Evolutionary conservation across 2,797 vertebrate species (phyloP), one percentile per base, ranked within the genome.

Genomic region (Catharus ustulatus): DNA sequence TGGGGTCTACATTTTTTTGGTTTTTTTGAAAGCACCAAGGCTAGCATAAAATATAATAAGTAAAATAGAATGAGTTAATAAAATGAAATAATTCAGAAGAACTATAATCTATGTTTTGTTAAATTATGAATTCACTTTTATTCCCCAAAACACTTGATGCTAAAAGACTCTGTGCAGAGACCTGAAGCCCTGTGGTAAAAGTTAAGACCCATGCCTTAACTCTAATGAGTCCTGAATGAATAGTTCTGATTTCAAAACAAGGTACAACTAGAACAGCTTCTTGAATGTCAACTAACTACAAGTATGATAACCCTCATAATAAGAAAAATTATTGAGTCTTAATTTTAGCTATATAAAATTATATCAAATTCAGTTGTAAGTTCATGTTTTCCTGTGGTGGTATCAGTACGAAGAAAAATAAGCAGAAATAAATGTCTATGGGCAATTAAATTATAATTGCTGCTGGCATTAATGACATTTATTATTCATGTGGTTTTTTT

Each of bases 401-500:
- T 69, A 72, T 72, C 21, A 27, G 45, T 42, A 75, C 89, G 57
- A 87, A 22, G 38, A 68, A 91, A 95, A 95, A 84, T 32, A 67
- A 46, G 9, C 32, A 91, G 77, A 73, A 89, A 73, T 42, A 51
- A 76, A 82, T 74, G 51, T 78, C 62, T 69, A 29, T 69, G 67
- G 59, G 59, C 81, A 93, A 87, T 77, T 84, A 34, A 84, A 30
- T 87, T 85, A 38, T 64, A 85, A 89, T 64, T 80, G 59, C 75
- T 77, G 30, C 32, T 94, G 75, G 45, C 61, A 72, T 90, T 89
- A 79, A 87, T 90, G 63, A 54, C 27, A 79, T 93, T 76, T 84
- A 84, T 79, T 95, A 92, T 90, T 94, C 68, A 89, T 84, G 55
- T 29, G 0, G 34, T 34, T 5, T 86, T 29, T 66, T 91, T 51